Base-by-base conservation (phyloP, 2,888 invertebrate species). In the Nomada fucata region DNA sequence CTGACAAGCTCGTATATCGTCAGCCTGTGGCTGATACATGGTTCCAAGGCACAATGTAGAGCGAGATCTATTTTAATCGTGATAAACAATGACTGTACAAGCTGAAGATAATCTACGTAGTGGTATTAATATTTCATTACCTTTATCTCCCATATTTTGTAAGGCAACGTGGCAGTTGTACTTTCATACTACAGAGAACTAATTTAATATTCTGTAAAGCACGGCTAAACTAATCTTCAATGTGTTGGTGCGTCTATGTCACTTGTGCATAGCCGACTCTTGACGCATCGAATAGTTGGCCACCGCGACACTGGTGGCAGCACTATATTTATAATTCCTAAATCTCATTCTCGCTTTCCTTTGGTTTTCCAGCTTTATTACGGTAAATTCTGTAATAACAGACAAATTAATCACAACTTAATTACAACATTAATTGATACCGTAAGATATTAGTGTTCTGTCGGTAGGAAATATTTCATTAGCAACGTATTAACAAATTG, bases 141-240 rank as follows among this genome's bases (percentile, higher is more conserved):
- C 91, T 90, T 91, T 91, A 84, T 91, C 91, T 86, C 88, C 91
- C 91, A 91, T 91, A 50, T 85, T 88, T 72, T 77, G 73, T 74
- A 84, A 79, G 67, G 77, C 76, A 81, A 59, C 76, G 72, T 44
- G 59, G 61, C 79, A 78, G 67, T 83, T 73, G 79, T 76, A 82
- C 76, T 88, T 78, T 89, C 89, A 89, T 89, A 72, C 77, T 89
- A 85, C 78, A 72, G 76, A 69, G 59, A 83, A 79, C 79, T 78
- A 87, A 81, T 75, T 75, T 74, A 82, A 85, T 76, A 83, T 83
- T 82, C 78, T 20, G 60, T 52, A 72, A 53, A 18, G 72, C 74
- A 72, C 64, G 67, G 52, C 61, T 61, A 65, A 23, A 52, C 75
- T 65, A 50, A 20, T 60, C 61, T 69, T 74, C 29, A 18, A 52